Conservation (phyloP, 1,140 invertebrate species). For the Zeugodacus cucurbitae region DNA sequence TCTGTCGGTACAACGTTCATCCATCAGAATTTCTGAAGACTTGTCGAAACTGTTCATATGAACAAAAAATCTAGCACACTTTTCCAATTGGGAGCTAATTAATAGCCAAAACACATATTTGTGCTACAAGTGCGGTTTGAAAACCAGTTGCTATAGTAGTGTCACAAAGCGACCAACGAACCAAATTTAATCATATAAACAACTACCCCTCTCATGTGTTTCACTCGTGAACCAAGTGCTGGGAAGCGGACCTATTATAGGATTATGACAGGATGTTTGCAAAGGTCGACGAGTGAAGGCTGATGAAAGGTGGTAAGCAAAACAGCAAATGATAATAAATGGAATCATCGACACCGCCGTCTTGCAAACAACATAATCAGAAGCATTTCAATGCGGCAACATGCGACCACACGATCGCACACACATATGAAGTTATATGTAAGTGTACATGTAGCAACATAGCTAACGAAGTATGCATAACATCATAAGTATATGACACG, state of each 20-base stretch:
- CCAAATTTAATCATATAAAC: not conserved
- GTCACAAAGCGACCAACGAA: not conserved
- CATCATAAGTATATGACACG: conserved; percentile 51
- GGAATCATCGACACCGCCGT: conserved; percentile 14
- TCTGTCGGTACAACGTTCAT: no score
- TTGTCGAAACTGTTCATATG: not conserved
- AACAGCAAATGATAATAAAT: not conserved
- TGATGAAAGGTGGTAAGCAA: not conserved
- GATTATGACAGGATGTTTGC: not conserved
- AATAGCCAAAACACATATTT: not conserved
- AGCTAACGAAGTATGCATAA: not conserved
- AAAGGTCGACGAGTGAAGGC: not conserved
- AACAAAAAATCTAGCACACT: not conserved
- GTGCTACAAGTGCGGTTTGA: not conserved
- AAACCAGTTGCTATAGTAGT: not conserved
- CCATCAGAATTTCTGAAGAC: no score
- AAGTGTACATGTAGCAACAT: not conserved
- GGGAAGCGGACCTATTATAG: not conserved
- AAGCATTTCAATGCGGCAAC: not conserved
- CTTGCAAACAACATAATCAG: conserved; percentile 19
- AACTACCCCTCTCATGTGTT: not conserved
- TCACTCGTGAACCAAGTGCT: not conserved
- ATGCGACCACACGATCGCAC: not conserved
- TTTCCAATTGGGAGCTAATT: conserved; percentile 7
- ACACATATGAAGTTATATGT: not conserved